Conservation (phyloP, 2,888 invertebrate genomes). For the Parnassius orleans region DNA sequence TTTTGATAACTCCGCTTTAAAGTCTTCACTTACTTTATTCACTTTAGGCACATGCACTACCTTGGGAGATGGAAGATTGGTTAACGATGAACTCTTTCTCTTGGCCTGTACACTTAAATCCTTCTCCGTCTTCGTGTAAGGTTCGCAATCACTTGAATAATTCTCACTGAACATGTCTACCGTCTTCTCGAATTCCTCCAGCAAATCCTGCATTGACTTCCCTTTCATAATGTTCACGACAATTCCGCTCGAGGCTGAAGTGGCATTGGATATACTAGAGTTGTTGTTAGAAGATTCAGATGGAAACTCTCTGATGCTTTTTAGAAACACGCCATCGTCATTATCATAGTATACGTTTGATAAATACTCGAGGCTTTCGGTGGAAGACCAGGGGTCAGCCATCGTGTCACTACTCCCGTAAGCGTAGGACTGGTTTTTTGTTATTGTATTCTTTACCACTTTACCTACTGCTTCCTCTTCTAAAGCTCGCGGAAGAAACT, state of each 20-base stretch:
- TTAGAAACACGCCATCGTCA: slow-evolving; percentile 58
- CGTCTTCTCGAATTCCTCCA: slow-evolving; percentile 66
- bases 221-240: slow-evolving; percentile 57
- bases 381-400: slow-evolving; percentile 61
- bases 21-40: slow-evolving; percentile 64
- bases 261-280: slow-evolving; percentile 59
- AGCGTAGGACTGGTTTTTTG: slow-evolving; percentile 53
- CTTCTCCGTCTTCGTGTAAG: slow-evolving; percentile 57
- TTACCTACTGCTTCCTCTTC: slow-evolving; percentile 49
- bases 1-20: slow-evolving; percentile 59
- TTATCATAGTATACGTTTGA: slow-evolving; percentile 64
- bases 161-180: slow-evolving; percentile 72
- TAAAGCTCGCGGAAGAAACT: slow-evolving; percentile 65
- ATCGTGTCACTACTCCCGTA: slow-evolving; percentile 62
- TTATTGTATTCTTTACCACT: slow-evolving; percentile 34
- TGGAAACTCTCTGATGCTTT: slow-evolving; percentile 61
- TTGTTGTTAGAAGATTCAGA: slow-evolving; percentile 52
- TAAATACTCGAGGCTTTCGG: slow-evolving; percentile 64
- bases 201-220: slow-evolving; percentile 61
- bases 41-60: slow-evolving; percentile 63
- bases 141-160: slow-evolving; percentile 70
- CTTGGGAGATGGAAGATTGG: slow-evolving; percentile 63
- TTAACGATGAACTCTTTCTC: slow-evolving; percentile 65
- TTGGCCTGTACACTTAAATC: slow-evolving; percentile 48
- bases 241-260: slow-evolving; percentile 60